These are phyloP conservation scores for Heliconius hortense DNA, from an alignment of 2,888 invertebrate genomes.

Conservation along the genomic window DNA sequence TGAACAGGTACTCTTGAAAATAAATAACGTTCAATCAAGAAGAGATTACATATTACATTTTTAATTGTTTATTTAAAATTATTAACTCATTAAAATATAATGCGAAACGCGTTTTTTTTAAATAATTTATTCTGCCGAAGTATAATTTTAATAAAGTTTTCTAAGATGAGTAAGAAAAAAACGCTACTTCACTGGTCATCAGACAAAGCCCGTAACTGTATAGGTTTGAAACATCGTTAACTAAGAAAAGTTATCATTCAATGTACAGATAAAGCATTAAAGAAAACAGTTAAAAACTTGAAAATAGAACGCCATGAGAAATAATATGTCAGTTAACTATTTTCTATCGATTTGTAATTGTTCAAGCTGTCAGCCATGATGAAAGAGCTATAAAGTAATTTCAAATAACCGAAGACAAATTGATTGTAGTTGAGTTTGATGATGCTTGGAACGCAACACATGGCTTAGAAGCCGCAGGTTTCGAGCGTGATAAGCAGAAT, in stretches of 20 bases:
- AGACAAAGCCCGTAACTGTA: slow-evolving; percentile 10
- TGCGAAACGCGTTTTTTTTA: neutral
- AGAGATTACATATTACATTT: slow-evolving; percentile 19
- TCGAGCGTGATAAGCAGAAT: slow-evolving; percentile 71
- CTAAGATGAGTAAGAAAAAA: neutral
- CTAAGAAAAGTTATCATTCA: slow-evolving; percentile 3
- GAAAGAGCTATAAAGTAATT: slow-evolving; percentile 60
- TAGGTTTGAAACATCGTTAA: slow-evolving; percentile 6
- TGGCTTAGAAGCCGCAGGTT: slow-evolving; percentile 52
- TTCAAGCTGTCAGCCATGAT: slow-evolving; percentile 49
- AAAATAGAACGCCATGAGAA: slow-evolving; percentile 27
- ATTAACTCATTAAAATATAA: slow-evolving; percentile 15
- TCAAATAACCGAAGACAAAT: slow-evolving; percentile 66
- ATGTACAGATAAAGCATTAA: neutral
- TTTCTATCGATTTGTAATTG: slow-evolving; percentile 40
- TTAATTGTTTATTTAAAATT: slow-evolving; percentile 24
- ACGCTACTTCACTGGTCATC: neutral
- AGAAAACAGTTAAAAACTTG: slow-evolving; percentile 15
- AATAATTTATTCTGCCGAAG: neutral
- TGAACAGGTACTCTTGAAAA: slow-evolving; percentile 66
- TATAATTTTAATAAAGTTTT: neutral
- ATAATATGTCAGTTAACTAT: slow-evolving; percentile 32
- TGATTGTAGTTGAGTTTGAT: slow-evolving; percentile 53
- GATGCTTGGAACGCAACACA: slow-evolving; percentile 55
- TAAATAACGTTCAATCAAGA: slow-evolving; percentile 39